These are phyloP conservation scores for Erebia epiphron DNA, from an alignment of 2,888 invertebrate genomes.

Conservation along the genomic window DNA sequence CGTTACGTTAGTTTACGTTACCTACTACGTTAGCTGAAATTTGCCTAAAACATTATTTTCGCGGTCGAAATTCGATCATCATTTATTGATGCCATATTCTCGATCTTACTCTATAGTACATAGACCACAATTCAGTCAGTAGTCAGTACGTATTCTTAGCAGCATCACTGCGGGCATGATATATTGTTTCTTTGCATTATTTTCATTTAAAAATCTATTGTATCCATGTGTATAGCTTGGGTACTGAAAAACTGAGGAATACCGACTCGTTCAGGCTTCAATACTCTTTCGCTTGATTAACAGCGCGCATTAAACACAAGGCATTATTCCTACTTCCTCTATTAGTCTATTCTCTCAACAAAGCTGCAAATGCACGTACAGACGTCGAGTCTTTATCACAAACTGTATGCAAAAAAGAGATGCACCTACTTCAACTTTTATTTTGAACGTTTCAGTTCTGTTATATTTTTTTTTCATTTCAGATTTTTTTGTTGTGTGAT, in stretches of 20 bases:
- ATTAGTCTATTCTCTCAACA: slow-evolving; percentile 1
- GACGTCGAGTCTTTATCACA: slow-evolving; percentile 13
- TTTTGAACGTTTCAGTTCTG: neutral
- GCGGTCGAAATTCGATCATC: no score
- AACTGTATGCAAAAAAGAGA: slow-evolving; percentile 4
- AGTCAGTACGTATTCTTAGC: no score
- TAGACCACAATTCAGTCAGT: no score
- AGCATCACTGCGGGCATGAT: no score
- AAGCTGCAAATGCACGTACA: neutral
- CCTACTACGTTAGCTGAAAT: no score
- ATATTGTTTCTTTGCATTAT: no score
- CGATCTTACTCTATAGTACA: no score
- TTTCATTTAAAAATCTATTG: no score
- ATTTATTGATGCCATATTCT: no score
- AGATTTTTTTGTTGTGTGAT: neutral
- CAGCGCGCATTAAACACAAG: slow-evolving; percentile 4
- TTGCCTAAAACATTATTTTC: no score
- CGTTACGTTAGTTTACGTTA: no score
- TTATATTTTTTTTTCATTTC: neutral
- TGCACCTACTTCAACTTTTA: neutral
- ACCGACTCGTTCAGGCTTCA: neutral
- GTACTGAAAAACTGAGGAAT: neutral
- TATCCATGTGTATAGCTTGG: no score
- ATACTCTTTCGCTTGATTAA: slow-evolving; percentile 16
- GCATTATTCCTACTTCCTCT: neutral